Conservation (phyloP, 2,113 vertebrate genomes). For the Pseudopodoces humilis region DNA sequence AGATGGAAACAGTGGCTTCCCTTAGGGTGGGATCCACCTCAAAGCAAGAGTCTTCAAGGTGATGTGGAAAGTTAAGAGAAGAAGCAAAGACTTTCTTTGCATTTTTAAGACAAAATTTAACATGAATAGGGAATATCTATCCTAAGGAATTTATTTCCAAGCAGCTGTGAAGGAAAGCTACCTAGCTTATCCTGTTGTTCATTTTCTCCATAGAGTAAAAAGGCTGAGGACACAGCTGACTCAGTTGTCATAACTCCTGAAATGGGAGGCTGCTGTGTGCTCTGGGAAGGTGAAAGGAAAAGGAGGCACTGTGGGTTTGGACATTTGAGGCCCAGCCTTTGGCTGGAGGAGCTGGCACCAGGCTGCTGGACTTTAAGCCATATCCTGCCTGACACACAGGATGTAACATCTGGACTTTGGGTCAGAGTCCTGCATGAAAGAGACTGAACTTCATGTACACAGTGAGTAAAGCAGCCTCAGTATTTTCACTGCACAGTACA, state of each 20-base stretch:
- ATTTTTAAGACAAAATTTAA: background rate
- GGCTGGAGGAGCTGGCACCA: background rate
- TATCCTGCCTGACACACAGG: background rate
- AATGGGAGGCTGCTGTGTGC: background rate
- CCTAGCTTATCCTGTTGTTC: background rate
- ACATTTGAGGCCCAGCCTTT: background rate
- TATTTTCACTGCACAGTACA: background rate
- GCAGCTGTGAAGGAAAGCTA: background rate
- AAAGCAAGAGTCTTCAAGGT: background rate
- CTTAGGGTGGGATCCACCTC: background rate
- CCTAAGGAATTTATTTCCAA: background rate
- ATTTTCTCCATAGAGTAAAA: background rate
- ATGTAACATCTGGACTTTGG: rapidly evolving
- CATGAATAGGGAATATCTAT: background rate
- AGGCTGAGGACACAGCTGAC: background rate
- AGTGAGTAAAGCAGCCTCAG: background rate
- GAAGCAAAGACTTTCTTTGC: background rate
- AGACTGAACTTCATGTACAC: rapidly evolving
- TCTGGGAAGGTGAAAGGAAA: background rate
- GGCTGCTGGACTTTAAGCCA: background rate
- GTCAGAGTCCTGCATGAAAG: background rate
- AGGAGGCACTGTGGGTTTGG: background rate
- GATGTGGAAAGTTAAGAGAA: background rate
- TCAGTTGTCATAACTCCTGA: background rate
- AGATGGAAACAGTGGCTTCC: background rate